Base-by-base conservation (phyloP, 2,888 invertebrate species). In the Ctenicera cuprea region DNA sequence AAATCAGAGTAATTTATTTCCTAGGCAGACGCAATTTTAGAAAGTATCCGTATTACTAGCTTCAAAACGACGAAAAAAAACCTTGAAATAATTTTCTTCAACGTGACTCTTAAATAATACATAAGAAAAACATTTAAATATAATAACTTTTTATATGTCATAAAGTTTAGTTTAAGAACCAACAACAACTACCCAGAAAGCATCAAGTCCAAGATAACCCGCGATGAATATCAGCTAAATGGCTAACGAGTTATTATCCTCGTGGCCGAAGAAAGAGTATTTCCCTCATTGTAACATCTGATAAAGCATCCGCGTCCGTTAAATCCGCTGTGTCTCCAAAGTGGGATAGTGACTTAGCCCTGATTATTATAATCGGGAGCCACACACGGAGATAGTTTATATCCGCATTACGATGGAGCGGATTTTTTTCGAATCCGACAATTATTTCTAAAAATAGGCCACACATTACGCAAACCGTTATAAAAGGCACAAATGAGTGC, bases 351-450 rank as follows among this genome's bases (percentile, higher is more conserved):
- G 80, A 82, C 81, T 83, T 80, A 83, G 83, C 81, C 83, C 82
- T 82, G 84, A 85, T 85, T 85, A 84, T 85, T 84, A 84, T 84
- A 85, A 84, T 83, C 83, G 82, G 78, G 79, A 82, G 80, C 86
- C 86, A 85, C 86, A 85, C 86, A 86, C 85, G 81, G 83, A 80
- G 85, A 79, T 83, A 81, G 82, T 82, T 67, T 78, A 75, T 81
- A 80, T 80, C 80, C 77, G 73, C 76, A 80, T 81, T 76, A 78
- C 78, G 76, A 78, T 77, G 73, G 78, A 64, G 64, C 48, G 64
- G 63, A 4, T 22, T 12, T 7, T 11, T 54, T 22, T 12, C 3
- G 3, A 26, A 3, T 3, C n/a, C 43, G 9, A 14, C 7, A 43
- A 43, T 16, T 57, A n/a, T 33, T 8, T 16, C 16, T 33, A 54